phyloP scores from a whole-genome alignment of 2,888 invertebrate genomes.

The Scaptomyza flava region DNA sequence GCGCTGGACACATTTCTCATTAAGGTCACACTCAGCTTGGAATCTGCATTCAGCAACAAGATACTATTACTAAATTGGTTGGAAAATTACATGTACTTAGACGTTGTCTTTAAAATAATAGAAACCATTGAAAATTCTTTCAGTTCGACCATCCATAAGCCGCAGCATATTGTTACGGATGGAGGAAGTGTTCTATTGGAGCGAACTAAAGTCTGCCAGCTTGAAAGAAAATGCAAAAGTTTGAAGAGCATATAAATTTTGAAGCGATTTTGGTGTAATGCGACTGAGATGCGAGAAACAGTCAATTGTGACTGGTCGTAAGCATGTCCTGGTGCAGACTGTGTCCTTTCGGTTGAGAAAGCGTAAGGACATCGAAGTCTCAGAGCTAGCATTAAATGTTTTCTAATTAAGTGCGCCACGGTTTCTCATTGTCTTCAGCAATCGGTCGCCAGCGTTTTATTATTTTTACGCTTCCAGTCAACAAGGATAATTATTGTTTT shows the following conservation, averaged over 20 bases:
- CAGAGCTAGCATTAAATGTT: conserved; percentile 70
- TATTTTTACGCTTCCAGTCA: conserved; percentile 62
- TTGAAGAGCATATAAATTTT: conserved; percentile 59
- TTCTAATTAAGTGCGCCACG: conserved; percentile 73
- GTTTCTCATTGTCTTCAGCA: conserved; percentile 37
- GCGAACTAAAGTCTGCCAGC: conserved; percentile 1
- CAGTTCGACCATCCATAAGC: conserved; percentile 17
- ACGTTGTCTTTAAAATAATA: not conserved
- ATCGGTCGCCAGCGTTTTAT: conserved; percentile 57
- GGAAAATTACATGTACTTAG: conserved; percentile 65
- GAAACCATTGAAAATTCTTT: conserved; percentile 28
- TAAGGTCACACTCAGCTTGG: too few species aligned
- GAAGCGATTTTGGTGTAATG: conserved; percentile 26
- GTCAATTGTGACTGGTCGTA: conserved; percentile 15
- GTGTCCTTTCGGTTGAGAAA: conserved; percentile 54
- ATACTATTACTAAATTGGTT: conserved; percentile 63
- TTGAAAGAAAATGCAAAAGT: conserved; percentile 22
- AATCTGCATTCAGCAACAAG: too few species aligned
- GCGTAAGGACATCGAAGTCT: conserved; percentile 35
- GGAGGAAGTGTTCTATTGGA: not conserved
- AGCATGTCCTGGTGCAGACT: conserved; percentile 15
- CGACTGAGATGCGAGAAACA: conserved; percentile 4
- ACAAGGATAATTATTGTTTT: conserved; percentile 74
- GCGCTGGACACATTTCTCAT: too few species aligned
- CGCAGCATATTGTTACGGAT: conserved; percentile 5